Evolutionary conservation across 2,888 invertebrate species (phyloP).

Genomic region (Dasypolia templi): DNA sequence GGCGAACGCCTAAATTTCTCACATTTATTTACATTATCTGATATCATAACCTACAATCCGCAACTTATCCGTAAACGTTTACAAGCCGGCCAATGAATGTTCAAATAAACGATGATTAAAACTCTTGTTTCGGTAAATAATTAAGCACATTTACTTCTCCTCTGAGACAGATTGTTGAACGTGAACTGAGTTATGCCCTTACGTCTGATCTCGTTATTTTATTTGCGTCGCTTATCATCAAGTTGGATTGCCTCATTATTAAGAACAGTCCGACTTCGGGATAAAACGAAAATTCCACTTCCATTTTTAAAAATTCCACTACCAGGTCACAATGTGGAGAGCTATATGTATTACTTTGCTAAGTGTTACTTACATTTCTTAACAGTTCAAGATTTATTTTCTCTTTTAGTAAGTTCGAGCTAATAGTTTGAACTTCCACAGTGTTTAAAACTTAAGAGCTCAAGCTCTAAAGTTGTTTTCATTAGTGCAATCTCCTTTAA

Average conservation of each 20-base stretch:
- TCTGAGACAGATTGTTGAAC: conserved; percentile 67
- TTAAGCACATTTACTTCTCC: conserved; percentile 70
- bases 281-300: neutral
- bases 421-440: conserved; percentile 56
- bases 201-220: conserved; percentile 52
- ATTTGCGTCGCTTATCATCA: conserved; percentile 32
- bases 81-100: conserved; percentile 47
- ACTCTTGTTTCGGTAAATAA: conserved; percentile 68
- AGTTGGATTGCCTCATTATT: conserved; percentile 31
- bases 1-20: conserved; percentile 53
- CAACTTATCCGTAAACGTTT: conserved; percentile 39
- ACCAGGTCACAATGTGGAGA: neutral
- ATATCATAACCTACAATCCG: conserved; percentile 51
- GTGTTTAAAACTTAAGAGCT: conserved; percentile 50
- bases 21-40: conserved; percentile 55
- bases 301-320: no score
- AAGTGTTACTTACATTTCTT: conserved; percentile 34
- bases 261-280: neutral
- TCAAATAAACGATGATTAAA: conserved; percentile 69
- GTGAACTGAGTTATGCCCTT: conserved; percentile 64
- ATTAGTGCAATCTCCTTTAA: conserved; percentile 64
- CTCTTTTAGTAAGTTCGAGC: conserved; percentile 54
- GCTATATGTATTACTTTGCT: conserved; percentile 11
- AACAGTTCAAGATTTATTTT: conserved; percentile 34
- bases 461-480: conserved; percentile 59